These are phyloP conservation scores for Tupaia chinensis DNA, from an alignment of 2,113 vertebrate genomes.

Conservation along the genomic window DNA sequence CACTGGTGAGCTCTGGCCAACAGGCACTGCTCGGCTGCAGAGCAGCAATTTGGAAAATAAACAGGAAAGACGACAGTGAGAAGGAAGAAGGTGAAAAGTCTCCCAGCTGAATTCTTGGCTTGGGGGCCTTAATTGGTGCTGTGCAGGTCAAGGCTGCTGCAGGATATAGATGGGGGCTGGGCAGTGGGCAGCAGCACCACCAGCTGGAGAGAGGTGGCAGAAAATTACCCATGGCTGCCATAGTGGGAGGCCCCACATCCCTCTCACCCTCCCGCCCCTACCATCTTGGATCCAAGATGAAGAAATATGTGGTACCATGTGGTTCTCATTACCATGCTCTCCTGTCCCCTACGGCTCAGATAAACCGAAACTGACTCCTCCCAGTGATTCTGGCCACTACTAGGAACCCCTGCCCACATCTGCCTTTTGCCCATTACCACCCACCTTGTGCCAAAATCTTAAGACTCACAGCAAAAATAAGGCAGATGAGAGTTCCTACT, in stretches of 20 bases:
- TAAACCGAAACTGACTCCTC: conserved; percentile 80
- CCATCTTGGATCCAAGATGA: conserved; percentile 81
- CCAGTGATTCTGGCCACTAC: conserved; percentile 72
- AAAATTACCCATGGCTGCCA: conserved; percentile 68
- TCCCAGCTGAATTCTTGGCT: conserved; percentile 81
- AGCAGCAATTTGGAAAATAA: conserved; percentile 85
- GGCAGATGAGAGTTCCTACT: conserved; percentile 45
- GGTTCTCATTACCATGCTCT: conserved; percentile 82
- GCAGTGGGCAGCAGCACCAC: conserved; percentile 26
- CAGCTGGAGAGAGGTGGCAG: conserved; percentile 51
- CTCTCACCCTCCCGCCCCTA: conserved; percentile 80
- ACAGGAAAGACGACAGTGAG: conserved; percentile 81
- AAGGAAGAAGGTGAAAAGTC: conserved; percentile 82
- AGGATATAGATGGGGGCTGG: conserved; percentile 30
- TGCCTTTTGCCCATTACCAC: conserved; percentile 77
- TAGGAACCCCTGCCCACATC: conserved; percentile 73
- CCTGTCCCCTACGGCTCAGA: conserved; percentile 81
- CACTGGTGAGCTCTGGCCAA: conserved; percentile 82
- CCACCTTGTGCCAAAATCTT: conserved; percentile 76
- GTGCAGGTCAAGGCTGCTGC: conserved; percentile 73
- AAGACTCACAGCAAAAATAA: conserved; percentile 60
- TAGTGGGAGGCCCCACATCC: conserved; percentile 77
- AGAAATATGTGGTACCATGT: conserved; percentile 83
- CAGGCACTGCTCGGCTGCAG: conserved; percentile 82
- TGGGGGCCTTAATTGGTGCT: conserved; percentile 71